A percentile compares a stretch with the other conserved stretches of the same genome.
Evolutionary conservation across 2,888 invertebrate species (phyloP).

Genomic region (Nasonovia ribisnigri): DNA sequence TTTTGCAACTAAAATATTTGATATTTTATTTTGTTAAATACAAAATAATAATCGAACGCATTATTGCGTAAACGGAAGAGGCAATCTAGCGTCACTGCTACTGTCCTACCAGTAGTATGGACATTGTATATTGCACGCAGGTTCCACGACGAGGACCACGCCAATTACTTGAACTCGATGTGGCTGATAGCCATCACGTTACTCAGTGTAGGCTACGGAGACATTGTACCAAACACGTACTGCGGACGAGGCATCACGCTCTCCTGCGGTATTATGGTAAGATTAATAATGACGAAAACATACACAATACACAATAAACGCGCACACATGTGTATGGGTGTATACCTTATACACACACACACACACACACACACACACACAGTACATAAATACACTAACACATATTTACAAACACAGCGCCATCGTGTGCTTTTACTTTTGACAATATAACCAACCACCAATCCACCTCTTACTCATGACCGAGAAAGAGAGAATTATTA

Average conservation of each 20-base stretch:
- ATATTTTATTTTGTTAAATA: slow-evolving; percentile 13
- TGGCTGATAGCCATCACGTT: slow-evolving; percentile 99
- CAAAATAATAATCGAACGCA: slow-evolving; percentile 29
- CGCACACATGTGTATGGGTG: not conserved
- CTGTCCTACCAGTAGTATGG: slow-evolving; percentile 42
- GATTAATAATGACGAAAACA: slow-evolving; percentile 69
- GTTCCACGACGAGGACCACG: slow-evolving; percentile 98
- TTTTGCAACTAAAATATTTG: not conserved
- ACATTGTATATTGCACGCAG: slow-evolving; percentile 72
- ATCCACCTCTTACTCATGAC: not conserved
- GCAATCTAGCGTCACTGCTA: slow-evolving; percentile 19
- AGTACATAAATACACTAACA: not conserved
- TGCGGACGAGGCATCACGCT: slow-evolving; percentile 99
- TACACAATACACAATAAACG: not conserved
- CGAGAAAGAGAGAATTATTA: slow-evolving; percentile 6
- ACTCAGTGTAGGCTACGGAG: slow-evolving; percentile 99
- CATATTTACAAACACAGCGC: slow-evolving; percentile 14
- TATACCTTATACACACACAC: not conserved
- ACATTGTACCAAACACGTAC: slow-evolving; percentile 99
- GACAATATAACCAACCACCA: slow-evolving; percentile 29
- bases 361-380: not conserved
- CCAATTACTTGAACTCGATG: slow-evolving; percentile 99
- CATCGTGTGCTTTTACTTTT: slow-evolving; percentile 41
- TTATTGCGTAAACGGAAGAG: not conserved
- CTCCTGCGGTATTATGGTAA: slow-evolving; percentile 99